A percentile compares a stretch with the other conserved stretches of the same genome.
Evolutionary conservation across 2,888 invertebrate genomes (phyloP).

Genomic region (Malachius bipustulatus): DNA sequence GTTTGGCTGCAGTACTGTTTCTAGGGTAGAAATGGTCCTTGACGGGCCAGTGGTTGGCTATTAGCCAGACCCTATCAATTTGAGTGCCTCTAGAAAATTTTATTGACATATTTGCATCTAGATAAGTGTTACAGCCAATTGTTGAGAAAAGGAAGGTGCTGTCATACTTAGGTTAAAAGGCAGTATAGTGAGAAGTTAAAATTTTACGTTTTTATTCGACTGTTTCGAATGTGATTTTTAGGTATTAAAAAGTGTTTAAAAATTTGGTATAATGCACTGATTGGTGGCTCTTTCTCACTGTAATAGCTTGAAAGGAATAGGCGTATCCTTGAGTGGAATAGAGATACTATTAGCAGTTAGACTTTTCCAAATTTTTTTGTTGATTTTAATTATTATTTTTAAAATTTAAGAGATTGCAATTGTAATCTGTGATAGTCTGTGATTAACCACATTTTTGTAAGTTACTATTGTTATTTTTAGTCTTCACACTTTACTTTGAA

Average conservation of each 20-base stretch:
- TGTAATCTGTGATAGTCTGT: conserved; percentile 37
- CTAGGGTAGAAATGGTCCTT: conserved; percentile 10
- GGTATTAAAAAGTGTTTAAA: no score
- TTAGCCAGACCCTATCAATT: conserved; percentile 48
- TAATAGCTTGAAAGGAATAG: no score
- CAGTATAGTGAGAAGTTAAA: conserved; percentile 1
- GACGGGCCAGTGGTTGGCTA: conserved; percentile 25
- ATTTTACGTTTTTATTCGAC: not conserved
- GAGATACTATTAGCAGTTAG: no score
- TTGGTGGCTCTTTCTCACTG: conserved; percentile 7
- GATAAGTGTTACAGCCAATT: not conserved
- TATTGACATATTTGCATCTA: conserved; percentile 1
- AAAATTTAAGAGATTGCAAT: conserved; percentile 36
- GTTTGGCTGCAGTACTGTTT: not conserved
- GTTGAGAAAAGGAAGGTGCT: conserved; percentile 1
- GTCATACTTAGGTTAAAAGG: conserved; percentile 2
- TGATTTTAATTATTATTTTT: no score
- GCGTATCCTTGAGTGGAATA: no score
- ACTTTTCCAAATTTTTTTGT: no score
- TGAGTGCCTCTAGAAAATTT: conserved; percentile 51
- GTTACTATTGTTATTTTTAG: no score
- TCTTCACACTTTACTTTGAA: no score
- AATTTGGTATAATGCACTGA: not conserved
- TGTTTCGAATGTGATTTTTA: no score
- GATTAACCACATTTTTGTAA: conserved; percentile 30